phyloP scores from a whole-genome alignment of 2,888 invertebrate species.

The Aspidiotus destructor region DNA sequence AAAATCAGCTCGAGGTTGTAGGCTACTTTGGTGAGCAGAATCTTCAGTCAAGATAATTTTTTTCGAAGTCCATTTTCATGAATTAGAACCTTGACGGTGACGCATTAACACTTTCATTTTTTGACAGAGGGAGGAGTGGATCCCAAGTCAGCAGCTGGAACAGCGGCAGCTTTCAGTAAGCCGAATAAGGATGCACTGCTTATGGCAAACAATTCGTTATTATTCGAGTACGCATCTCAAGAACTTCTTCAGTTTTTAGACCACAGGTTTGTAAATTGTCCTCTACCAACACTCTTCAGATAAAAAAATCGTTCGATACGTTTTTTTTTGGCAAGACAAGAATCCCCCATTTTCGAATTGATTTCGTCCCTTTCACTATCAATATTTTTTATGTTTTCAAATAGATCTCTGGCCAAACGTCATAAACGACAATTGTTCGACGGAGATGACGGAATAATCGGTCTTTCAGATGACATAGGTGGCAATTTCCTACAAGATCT shows the following conservation, averaged over 20 bases:
- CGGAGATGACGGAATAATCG: conserved; percentile 47
- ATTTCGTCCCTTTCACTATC: not conserved
- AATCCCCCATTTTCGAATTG: not conserved
- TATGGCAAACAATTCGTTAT: conserved; percentile 73
- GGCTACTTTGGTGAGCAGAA: not conserved
- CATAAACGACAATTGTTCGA: conserved; percentile 65
- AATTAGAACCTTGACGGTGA: no score
- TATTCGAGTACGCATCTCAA: conserved; percentile 77
- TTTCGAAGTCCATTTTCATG: not conserved
- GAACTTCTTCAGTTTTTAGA: conserved; percentile 52
- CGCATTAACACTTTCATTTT: conserved; percentile 23
- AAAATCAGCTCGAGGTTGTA: no score
- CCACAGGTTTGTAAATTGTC: no score
- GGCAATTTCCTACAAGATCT: conserved; percentile 64
- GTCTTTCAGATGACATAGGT: conserved; percentile 48
- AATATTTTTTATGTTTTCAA: not conserved
- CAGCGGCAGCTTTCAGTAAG: conserved; percentile 81
- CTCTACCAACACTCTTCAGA: no score
- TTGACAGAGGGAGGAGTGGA: conserved; percentile 65
- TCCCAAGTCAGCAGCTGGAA: conserved; percentile 75
- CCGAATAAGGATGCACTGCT: conserved; percentile 74
- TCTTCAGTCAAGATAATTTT: not conserved
- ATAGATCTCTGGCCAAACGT: conserved; percentile 13
- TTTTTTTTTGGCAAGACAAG: not conserved
- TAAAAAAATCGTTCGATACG: no score